Percentiles rank a stretch among this genome's conserved stretches.
Conservation (phyloP, 2,113 vertebrate genomes). For the Egretta garzetta region DNA sequence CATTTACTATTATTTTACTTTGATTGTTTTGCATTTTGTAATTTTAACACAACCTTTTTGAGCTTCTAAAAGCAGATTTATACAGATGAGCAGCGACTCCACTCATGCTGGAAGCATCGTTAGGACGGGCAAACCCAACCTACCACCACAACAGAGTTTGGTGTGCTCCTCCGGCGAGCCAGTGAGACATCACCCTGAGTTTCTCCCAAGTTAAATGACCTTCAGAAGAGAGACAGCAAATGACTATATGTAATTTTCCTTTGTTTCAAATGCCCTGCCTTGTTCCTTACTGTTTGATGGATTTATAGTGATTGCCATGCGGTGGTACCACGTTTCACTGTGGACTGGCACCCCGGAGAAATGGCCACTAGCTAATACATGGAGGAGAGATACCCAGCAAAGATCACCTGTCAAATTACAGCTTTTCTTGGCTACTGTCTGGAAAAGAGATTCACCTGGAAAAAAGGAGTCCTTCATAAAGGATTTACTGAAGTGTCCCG, state of each 20-base stretch:
- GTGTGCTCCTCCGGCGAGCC: neutral
- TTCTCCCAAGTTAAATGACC: neutral
- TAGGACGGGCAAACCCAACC: neutral
- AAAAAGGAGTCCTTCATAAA: neutral
- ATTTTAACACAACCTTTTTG: neutral
- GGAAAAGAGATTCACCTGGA: neutral
- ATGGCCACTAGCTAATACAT: accelerated
- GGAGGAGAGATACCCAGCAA: neutral
- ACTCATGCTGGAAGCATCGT: neutral
- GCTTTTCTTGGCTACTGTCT: no score
- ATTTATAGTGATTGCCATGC: accelerated
- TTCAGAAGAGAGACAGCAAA: neutral
- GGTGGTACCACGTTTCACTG: accelerated
- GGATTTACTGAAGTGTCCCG: neutral
- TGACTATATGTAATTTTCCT: neutral
- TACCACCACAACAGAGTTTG: no score
- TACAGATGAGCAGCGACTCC: neutral
- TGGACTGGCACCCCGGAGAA: neutral
- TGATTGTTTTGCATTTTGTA: neutral
- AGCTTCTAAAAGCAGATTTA: neutral
- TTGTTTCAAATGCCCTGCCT: neutral
- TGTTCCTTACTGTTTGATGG: neutral
- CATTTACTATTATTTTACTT: neutral
- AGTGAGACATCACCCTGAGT: accelerated
- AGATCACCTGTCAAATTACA: neutral